Base-by-base conservation (phyloP, 2,113 vertebrate genomes). In the Ardeotis arabs region DNA sequence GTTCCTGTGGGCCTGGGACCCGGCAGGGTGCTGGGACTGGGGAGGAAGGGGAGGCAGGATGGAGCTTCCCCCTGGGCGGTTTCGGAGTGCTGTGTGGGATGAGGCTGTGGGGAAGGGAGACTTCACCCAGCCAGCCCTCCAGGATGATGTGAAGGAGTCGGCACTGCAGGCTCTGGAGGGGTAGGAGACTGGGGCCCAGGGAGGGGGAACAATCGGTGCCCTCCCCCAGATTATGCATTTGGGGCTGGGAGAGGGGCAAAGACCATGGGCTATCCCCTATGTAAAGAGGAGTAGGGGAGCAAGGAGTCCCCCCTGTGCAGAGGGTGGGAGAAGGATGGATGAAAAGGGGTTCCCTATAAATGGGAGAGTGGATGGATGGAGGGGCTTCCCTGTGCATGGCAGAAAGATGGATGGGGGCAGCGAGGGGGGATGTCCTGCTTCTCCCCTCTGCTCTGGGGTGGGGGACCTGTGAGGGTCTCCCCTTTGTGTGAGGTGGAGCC, bases 21-120 rank as follows among this genome's bases (percentile, higher is more conserved):
- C 72, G 86, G 47, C n/a, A 28, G 66, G 44, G 37, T 58, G 52
- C 41, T 24, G 52, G 72, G 45, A 23, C 66, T 41, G n/a, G 17
- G 70, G 62, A 83, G 86, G 73, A 63, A 66, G 33, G 16, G 62
- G 9, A 6, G 75, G 55, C 45, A 90, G 83, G 68, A 90, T 74
- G 60, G 91, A 91, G 89, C 94, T 97, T 97, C 95, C 95, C 62
- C 93, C 92, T 80, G 69, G 95, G 94, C 66, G 44, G 89, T 97
- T 97, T 96, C 93, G 0, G 44, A 82, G 28, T 7, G 2, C 35
- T 92, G 91, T 96, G 95, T 96, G 87, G 89, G 94, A 95, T 94
- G 91, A 92, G 77, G 73, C 87, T 92, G 22, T 94, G 87, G 81
- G 91, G 94, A 97, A 96, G 94, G 90, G 66, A 84, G 84, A 81